phyloP scores from a whole-genome alignment of 2,113 vertebrate genomes.

The Forbesichthys papilliferus region DNA sequence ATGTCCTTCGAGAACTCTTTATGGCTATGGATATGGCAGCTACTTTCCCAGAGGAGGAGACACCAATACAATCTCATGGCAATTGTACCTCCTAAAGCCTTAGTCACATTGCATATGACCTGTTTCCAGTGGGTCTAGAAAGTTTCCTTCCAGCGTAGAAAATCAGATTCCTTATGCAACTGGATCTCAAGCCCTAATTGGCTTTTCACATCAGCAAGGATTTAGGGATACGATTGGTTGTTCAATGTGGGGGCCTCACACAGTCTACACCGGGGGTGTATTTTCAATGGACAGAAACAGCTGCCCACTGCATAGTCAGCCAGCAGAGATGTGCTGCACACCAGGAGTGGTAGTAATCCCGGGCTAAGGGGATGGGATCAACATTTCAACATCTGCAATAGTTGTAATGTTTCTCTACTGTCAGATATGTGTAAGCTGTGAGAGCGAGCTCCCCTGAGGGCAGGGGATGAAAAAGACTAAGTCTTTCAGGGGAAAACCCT shows the following conservation, averaged over 20 bases:
- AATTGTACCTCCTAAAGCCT: slow-evolving; percentile 61
- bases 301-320: slow-evolving; percentile 54
- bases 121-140: slow-evolving; percentile 54
- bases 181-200: slow-evolving; percentile 71
- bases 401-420: slow-evolving; percentile 78
- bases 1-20: neutral
- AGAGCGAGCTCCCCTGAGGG: slow-evolving; percentile 64
- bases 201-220: slow-evolving; percentile 71
- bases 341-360: slow-evolving; percentile 68
- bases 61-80: slow-evolving; percentile 29
- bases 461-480: slow-evolving; percentile 71
- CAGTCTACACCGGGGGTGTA: slow-evolving; percentile 10
- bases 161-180: slow-evolving; percentile 72
- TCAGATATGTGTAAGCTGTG: slow-evolving; percentile 73
- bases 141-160: slow-evolving; percentile 62
- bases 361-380: slow-evolving; percentile 74
- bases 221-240: slow-evolving; percentile 61
- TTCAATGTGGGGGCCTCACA: slow-evolving; percentile 45
- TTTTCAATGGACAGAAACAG: slow-evolving; percentile 72
- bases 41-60: slow-evolving; percentile 30
- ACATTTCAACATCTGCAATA: slow-evolving; percentile 84
- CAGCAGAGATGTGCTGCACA: slow-evolving; percentile 59
- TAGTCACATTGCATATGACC: slow-evolving; percentile 37
- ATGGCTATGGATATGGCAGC: slow-evolving; percentile 15
- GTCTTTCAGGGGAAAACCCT: slow-evolving; percentile 74